Evolutionary conservation across 2,113 vertebrate genomes (phyloP), one percentile per base, ranked within the genome.

Genomic region (Anser cygnoides): DNA sequence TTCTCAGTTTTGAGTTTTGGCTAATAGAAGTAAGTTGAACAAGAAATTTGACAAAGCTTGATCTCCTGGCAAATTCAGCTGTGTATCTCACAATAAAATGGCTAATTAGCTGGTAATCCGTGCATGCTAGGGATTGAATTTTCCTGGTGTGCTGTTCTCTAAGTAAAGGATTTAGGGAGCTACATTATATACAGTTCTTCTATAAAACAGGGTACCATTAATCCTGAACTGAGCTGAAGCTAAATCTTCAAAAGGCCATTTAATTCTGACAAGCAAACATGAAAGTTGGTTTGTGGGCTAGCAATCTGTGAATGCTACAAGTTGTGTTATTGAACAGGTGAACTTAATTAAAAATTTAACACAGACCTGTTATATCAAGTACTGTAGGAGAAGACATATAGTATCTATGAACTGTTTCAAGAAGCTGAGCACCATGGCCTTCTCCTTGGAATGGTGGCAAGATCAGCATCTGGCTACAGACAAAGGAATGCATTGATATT

Each of bases 371-470:
- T 97, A 99, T 99, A 98, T 99, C 99, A 98, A 99, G 98, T 91
- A 99, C 98, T 95, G 98, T 98, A 96, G 99, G 98, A 85, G 98
- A 97, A 82, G 98, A 97, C 97, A 99, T 99, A 94, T 99, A 99
- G 94, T 99, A 99, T 97, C 98, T 98, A 95, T 99, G 99, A 90
- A 99, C 98, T 21, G 99, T 99, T 98, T 99, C 99, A 97, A 99
- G 98, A 97, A 99, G 98, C 96, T 99, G 99, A 96, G 99, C 99
- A 91, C 99, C 99, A 63, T 99, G 99, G 91, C 99, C 99, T 98
- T 99, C 99, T 97, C 99, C 99, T 98, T 99, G 99, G 98, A 99
- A 99, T 18, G 99, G 99, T 96, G 99, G 99, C 96, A 99, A 97
- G 98, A 99, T 97, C 98, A 99, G 97, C 99, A 99, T 99, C 98